Percentiles rank a stretch among this genome's conserved stretches.
Conservation (phyloP, 2,113 vertebrate genomes). For the Felis chaus region DNA sequence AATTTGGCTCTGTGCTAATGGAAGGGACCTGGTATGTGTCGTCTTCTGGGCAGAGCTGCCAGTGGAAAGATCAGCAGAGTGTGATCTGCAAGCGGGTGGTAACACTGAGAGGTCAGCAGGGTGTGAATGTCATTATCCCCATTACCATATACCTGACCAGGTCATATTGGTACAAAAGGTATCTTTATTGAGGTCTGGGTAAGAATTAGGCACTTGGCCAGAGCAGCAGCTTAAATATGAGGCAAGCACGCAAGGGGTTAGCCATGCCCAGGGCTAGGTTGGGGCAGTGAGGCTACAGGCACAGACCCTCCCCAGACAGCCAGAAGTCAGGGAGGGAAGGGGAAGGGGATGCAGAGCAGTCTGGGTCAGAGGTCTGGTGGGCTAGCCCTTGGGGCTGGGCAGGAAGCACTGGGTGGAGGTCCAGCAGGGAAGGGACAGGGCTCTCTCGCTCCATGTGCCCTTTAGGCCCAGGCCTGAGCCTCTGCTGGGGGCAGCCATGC, state of each 20-base stretch:
- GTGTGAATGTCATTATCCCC: neutral
- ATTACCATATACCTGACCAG: neutral
- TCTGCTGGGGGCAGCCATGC: conserved; percentile 30
- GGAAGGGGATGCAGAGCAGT: conserved; percentile 30
- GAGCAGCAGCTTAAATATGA: conserved; percentile 80
- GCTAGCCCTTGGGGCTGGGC: conserved; percentile 54
- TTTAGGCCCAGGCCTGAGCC: conserved; percentile 47
- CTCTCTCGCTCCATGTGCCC: conserved; percentile 48
- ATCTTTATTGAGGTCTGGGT: conserved; percentile 79
- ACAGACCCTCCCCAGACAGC: conserved; percentile 50
- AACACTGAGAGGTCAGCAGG: neutral
- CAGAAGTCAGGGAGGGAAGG: neutral
- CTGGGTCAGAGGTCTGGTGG: conserved; percentile 65
- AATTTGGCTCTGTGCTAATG: neutral
- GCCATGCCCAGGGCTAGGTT: conserved; percentile 57
- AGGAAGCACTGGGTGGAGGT: conserved; percentile 70
- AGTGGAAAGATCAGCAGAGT: neutral
- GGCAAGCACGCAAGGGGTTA: conserved; percentile 74
- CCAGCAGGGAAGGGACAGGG: conserved; percentile 60
- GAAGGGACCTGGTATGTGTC: neutral
- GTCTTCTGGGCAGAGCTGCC: neutral
- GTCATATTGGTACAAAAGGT: conserved; percentile 72
- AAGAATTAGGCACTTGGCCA: conserved; percentile 77
- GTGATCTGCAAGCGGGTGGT: neutral
- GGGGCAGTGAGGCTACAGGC: conserved; percentile 47